Evolutionary conservation across 2,888 invertebrate species (phyloP), one percentile per base, ranked within the genome.

Genomic region (Platerodrilus igneus): DNA sequence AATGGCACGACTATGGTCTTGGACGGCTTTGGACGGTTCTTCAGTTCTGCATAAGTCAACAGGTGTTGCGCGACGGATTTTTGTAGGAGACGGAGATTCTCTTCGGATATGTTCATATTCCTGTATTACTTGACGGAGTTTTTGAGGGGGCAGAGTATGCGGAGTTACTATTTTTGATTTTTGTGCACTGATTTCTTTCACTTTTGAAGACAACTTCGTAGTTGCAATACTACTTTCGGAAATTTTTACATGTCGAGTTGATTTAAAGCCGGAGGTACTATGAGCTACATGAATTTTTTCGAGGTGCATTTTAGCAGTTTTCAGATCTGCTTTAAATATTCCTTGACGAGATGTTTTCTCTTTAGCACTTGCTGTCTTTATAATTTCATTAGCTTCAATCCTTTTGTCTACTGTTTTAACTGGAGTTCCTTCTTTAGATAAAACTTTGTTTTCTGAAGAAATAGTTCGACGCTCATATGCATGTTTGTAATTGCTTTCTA

Each of bases 1-100:
- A 2, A 69, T 70, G 26, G 70, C 70, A 49, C 69, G 68, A 52
- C 70, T 70, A 37, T 70, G 57, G 28, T 57, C 56, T 39, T 65
- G 67, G 57, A 64, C 67, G 58, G 63, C 58, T 57, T 61, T 64
- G 57, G 66, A 63, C 60, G 62, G 60, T 52, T 59, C 60, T 37
- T 47, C 49, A 28, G 30, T 44, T 37, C 40, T 41, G 5, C 53
- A 41, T 20, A 62, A 60, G 45, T 66, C 67, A 27, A 56, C 59
- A 37, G 62, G 57, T 15, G 62, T 52, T 11, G 62, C 58, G 15
- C 64, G 63, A 41, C 59, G 59, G 17, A 67, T 50, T 57, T 67
- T 67, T 22, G 67, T 69, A 27, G 67, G 68, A 7, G 68, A 68
- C 37, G 66, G 66, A 45, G 62, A 67, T 9, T 45, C 45, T 29